Evolutionary conservation across 1,140 invertebrate genomes (phyloP).

Genomic region (Zaprionus nigranus): DNA sequence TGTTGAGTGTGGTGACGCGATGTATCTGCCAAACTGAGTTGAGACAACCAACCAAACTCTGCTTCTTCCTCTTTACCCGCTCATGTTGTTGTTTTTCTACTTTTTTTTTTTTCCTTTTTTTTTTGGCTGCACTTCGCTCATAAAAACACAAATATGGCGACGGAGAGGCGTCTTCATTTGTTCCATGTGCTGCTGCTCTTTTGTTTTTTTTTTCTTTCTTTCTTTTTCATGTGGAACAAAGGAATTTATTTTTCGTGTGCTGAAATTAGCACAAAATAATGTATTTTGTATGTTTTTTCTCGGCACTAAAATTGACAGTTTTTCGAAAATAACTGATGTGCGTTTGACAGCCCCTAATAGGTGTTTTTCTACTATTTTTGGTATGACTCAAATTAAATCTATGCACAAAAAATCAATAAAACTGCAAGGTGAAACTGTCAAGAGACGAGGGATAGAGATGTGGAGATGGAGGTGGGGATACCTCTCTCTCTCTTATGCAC

Average conservation of each 20-base stretch:
- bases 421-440: conserved; percentile 52
- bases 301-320: conserved; percentile 17
- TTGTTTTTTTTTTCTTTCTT: conserved; percentile 22
- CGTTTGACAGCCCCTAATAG: conserved; percentile 23
- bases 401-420: conserved; percentile 68
- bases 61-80: conserved; percentile 5
- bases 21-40: conserved; percentile 29
- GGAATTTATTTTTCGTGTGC: conserved; percentile 20
- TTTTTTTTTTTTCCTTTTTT: conserved; percentile 26
- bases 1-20: too few species aligned
- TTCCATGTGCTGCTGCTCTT: conserved; percentile 35
- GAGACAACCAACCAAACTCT: conserved; percentile 31
- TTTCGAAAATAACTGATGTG: conserved; percentile 9
- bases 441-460: neutral
- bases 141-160: conserved; percentile 45
- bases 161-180: conserved; percentile 33
- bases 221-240: conserved; percentile 12
- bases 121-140: conserved; percentile 36
- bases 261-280: conserved; percentile 25
- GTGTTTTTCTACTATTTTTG: neutral
- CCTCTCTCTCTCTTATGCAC: neutral
- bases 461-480: neutral
- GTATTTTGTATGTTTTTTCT: conserved; percentile 1
- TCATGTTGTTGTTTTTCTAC: conserved; percentile 8
- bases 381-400: neutral